Conservation (phyloP, 2,888 invertebrate species). For the Drosophila imparisetae region DNA sequence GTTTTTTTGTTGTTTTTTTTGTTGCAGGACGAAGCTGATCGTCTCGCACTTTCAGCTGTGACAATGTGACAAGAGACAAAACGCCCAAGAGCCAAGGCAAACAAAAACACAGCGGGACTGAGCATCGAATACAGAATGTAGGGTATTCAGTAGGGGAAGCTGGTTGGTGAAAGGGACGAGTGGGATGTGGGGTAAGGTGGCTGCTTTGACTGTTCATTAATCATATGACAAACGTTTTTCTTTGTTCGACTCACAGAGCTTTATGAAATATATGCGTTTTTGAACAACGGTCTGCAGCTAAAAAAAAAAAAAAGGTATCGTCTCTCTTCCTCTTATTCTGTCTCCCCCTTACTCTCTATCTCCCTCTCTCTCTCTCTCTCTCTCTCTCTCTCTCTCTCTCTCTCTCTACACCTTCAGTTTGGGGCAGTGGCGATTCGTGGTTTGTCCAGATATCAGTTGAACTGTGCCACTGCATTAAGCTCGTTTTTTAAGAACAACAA, state of each 20-base stretch:
- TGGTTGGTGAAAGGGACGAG: not conserved
- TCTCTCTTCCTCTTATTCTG: not conserved
- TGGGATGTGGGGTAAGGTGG: not conserved
- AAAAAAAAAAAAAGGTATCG: slow-evolving; percentile 5
- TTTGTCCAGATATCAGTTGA: slow-evolving; percentile 33
- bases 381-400: not conserved
- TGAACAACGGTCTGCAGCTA: slow-evolving; percentile 53
- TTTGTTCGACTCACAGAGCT: slow-evolving; percentile 59
- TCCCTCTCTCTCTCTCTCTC: not conserved
- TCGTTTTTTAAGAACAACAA: slow-evolving; percentile 37
- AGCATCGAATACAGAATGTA: slow-evolving; percentile 3
- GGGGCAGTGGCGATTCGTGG: slow-evolving; percentile 6
- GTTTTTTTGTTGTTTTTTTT: slow-evolving; percentile 5
- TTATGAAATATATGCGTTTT: slow-evolving; percentile 70
- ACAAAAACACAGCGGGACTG: slow-evolving; percentile 25
- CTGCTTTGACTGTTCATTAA: slow-evolving; percentile 59
- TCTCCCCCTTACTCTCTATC: not conserved
- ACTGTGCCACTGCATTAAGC: slow-evolving; percentile 55
- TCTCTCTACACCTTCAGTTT: slow-evolving; percentile 13
- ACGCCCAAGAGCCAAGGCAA: slow-evolving; percentile 6
- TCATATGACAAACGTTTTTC: slow-evolving; percentile 78
- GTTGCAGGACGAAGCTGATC: slow-evolving; percentile 9
- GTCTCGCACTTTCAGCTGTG: slow-evolving; percentile 4
- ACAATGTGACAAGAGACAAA: slow-evolving; percentile 25
- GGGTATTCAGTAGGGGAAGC: not conserved